Conservation (phyloP, 2,113 vertebrate genomes). For the Mastomys coucha region DNA sequence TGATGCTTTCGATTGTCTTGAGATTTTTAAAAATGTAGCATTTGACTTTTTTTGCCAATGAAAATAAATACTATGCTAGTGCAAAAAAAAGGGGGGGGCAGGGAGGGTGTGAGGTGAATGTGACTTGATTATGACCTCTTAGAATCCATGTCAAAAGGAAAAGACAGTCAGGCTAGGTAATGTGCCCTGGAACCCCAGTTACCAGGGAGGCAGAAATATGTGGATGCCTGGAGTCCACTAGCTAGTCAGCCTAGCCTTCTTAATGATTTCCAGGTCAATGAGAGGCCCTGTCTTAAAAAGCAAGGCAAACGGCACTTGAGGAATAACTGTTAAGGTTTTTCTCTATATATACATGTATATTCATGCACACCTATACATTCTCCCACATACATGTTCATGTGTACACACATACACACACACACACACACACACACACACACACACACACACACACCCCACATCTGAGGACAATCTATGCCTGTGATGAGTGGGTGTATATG, state of each 20-base stretch:
- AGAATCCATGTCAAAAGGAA: neutral
- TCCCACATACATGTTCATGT: no score
- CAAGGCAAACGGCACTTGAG: neutral
- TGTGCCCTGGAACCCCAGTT: neutral
- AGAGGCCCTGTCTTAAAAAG: neutral
- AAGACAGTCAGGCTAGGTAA: neutral
- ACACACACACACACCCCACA: neutral
- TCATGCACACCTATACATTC: neutral
- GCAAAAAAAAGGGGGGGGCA: neutral
- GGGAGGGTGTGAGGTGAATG: neutral
- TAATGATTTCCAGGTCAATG: neutral
- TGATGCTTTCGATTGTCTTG: slow-evolving; percentile 71
- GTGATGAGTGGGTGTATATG: neutral
- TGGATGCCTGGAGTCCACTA: neutral
- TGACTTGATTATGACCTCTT: neutral
- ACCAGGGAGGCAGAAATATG: neutral
- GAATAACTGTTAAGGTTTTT: neutral
- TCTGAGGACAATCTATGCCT: neutral
- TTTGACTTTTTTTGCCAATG: slow-evolving; percentile 77
- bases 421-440: neutral
- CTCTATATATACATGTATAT: neutral
- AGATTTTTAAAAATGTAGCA: slow-evolving; percentile 79
- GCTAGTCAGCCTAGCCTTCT: neutral
- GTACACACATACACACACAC: neutral
- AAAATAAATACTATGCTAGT: slow-evolving; percentile 74